A percentile compares a stretch with the other conserved stretches of the same genome.
These are phyloP conservation scores for Xestia xanthographa DNA, from an alignment of 2,888 invertebrate genomes.

Conservation along the genomic window DNA sequence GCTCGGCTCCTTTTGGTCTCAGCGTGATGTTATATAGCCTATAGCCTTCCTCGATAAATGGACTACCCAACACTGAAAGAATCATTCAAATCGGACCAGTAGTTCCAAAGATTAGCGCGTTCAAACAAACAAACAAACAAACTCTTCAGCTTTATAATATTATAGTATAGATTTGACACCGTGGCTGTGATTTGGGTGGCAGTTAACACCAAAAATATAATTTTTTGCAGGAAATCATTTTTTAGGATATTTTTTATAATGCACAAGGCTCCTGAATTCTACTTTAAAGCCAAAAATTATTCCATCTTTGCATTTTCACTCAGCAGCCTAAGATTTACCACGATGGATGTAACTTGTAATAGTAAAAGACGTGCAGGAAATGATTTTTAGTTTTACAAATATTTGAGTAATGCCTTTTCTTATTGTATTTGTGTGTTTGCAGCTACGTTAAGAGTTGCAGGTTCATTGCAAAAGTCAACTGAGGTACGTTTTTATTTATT, in stretches of 20 bases:
- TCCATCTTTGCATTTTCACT: neutral
- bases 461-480: slow-evolving; percentile 98
- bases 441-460: slow-evolving; percentile 98
- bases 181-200: too few species aligned
- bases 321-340: neutral
- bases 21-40: too few species aligned
- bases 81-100: too few species aligned
- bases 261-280: neutral
- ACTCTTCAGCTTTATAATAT: too few species aligned
- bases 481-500: slow-evolving; percentile 92
- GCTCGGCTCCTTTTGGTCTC: too few species aligned
- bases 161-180: too few species aligned
- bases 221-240: neutral
- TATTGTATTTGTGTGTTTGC: slow-evolving; percentile 61
- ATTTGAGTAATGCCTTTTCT: neutral
- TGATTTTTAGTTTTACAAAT: neutral
- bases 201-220: neutral
- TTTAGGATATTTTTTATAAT: neutral
- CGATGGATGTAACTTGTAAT: neutral
- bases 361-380: neutral
- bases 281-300: neutral
- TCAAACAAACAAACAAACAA: too few species aligned
- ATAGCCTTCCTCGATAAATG: too few species aligned
- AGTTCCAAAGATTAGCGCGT: too few species aligned
- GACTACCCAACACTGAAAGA: too few species aligned